Base-by-base conservation (phyloP, 35 echinoderm and acorn worm genomes). In the Antedon bifida region DNA sequence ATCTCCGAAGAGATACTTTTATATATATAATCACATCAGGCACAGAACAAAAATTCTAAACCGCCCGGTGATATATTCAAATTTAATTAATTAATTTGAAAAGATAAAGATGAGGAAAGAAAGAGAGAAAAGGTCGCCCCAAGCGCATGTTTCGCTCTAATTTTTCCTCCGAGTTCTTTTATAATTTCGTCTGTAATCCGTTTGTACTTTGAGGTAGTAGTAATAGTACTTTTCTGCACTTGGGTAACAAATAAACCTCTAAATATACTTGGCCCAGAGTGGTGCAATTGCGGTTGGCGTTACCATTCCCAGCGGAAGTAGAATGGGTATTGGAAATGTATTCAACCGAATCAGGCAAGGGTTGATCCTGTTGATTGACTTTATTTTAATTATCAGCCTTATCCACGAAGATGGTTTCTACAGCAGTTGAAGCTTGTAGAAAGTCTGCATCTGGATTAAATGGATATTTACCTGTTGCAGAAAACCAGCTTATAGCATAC, bases 101-200 rank as follows among this genome's bases (percentile, higher is more conserved):
- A n/a, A n/a, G n/a, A n/a, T n/a, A n/a, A n/a, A n/a, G n/a, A n/a
- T n/a, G n/a, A n/a, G n/a, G n/a, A n/a, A n/a, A n/a, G n/a, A n/a
- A n/a, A n/a, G n/a, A n/a, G n/a, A n/a, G n/a, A n/a, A n/a, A n/a
- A n/a, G n/a, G n/a, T n/a, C n/a, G 19, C 36, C 73, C 8, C 45
- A 30, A 64, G 3, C 11, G 42, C 82, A 33, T 36, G 0, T 36
- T 78, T 38, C 32, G 35, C 19, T 36, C 82, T 82, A 31, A 45
- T 75, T 35, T 77, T 78, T 39, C 56, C 42, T 32, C 42, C 36
- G 34, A 31, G 21, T 36, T 55, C 75, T 31, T 89, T 44, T 30
- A 81, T 77, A 10, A 86, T 32, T 23, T 86, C 85, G 74, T 86
- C 85, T 17, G 77, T 86, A 21, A 85, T 77, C 21, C 83, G 64